phyloP scores from a whole-genome alignment of 2,113 vertebrate species.

The Morone chrysops region DNA sequence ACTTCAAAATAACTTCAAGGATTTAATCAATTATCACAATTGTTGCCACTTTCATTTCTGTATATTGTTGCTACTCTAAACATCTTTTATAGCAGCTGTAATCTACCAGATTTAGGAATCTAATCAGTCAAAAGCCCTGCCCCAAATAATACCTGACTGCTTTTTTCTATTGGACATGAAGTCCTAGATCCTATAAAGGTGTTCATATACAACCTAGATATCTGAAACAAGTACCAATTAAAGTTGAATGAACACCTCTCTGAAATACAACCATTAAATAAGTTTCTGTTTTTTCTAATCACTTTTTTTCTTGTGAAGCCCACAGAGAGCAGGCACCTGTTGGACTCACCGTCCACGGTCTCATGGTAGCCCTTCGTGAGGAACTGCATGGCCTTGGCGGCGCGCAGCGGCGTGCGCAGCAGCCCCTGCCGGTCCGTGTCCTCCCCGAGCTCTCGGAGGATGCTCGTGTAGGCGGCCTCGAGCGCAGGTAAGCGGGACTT shows the following conservation, averaged over 20 bases:
- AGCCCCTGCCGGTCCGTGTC: constrained; percentile 85
- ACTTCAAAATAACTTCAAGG: neutral
- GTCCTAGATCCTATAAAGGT: no score
- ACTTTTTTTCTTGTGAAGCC: neutral
- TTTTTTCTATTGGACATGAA: no score
- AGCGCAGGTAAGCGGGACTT: constrained; percentile 68
- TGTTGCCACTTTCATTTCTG: neutral
- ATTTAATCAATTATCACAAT: neutral
- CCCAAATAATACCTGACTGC: no score
- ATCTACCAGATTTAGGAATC: neutral
- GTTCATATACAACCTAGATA: no score
- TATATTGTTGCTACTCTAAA: neutral
- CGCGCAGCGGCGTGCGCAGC: constrained; percentile 84
- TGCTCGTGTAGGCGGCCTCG: constrained; percentile 83
- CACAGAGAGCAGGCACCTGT: neutral
- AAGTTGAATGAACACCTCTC: no score
- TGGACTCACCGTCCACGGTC: constrained; percentile 81
- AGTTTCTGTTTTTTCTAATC: neutral
- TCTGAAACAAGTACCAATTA: no score
- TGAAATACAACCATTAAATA: no score
- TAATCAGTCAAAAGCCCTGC: neutral
- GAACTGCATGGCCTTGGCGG: constrained; percentile 89
- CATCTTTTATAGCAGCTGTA: neutral
- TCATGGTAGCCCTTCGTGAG: constrained; percentile 89
- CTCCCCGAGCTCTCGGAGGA: constrained; percentile 86